Conservation (phyloP, 2,797 vertebrate genomes). For the Australoheros facetus region DNA sequence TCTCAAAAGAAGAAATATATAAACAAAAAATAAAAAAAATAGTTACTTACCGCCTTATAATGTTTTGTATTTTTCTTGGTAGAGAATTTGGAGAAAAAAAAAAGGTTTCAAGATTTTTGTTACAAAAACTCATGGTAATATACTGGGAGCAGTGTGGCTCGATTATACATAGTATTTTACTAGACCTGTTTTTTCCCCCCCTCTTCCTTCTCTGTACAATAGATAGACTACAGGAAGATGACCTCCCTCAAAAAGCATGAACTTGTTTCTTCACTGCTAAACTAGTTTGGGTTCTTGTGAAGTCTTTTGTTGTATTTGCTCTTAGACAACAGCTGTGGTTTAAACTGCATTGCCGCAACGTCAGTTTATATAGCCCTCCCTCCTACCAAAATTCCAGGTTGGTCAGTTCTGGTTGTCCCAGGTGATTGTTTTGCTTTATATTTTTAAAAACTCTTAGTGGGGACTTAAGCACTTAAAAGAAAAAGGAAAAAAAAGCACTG, state of each 20-base stretch:
- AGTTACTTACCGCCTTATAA: slow-evolving; percentile 98
- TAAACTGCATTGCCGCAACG: slow-evolving; percentile 69
- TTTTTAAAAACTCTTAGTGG: slow-evolving; percentile 63
- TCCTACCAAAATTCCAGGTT: slow-evolving; percentile 82
- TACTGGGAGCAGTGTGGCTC: slow-evolving; percentile 85
- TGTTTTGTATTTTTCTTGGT: slow-evolving; percentile 99
- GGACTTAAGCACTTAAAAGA: slow-evolving; percentile 79
- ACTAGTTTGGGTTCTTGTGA: slow-evolving; percentile 94
- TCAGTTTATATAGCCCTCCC: slow-evolving; percentile 69
- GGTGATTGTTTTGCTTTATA: slow-evolving; percentile 68
- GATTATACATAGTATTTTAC: slow-evolving; percentile 91
- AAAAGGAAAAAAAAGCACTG: slow-evolving; percentile 72
- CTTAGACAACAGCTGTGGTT: slow-evolving; percentile 90
- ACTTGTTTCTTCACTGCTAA: slow-evolving; percentile 87
- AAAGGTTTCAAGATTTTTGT: slow-evolving; percentile 88
- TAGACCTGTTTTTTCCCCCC: slow-evolving; percentile 78
- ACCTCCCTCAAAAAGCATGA: slow-evolving; percentile 85
- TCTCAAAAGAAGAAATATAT: slow-evolving; percentile 81
- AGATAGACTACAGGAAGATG: slow-evolving; percentile 72
- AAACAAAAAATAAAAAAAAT: slow-evolving; percentile 80
- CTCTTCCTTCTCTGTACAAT: slow-evolving; percentile 85
- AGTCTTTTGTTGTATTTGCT: slow-evolving; percentile 90
- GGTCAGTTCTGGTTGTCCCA: slow-evolving; percentile 75
- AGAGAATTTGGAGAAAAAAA: slow-evolving; percentile 86
- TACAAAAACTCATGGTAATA: slow-evolving; percentile 84